phyloP scores from a whole-genome alignment of 2,113 vertebrate genomes.

The Sinocyclocheilus grahami region DNA sequence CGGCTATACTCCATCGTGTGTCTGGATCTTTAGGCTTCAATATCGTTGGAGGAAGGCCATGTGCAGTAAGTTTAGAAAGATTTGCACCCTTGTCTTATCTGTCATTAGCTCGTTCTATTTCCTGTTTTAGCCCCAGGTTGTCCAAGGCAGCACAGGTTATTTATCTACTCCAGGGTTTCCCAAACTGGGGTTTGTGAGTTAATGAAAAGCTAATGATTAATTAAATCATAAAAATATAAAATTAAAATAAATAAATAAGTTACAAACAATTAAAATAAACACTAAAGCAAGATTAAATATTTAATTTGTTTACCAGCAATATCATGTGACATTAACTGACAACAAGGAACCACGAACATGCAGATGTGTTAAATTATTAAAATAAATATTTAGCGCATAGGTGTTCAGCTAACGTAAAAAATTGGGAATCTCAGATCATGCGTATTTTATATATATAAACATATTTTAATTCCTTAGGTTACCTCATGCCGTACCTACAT shows the following conservation, averaged over 20 bases:
- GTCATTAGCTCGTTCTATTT: neutral
- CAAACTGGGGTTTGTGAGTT: neutral
- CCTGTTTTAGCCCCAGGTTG: neutral
- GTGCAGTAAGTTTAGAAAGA: constrained; percentile 83
- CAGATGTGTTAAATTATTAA: neutral
- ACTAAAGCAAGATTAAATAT: neutral
- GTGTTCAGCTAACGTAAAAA: too few relatives aligned
- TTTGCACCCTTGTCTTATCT: neutral
- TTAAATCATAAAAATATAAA: neutral
- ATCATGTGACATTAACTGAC: neutral
- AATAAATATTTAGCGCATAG: neutral
- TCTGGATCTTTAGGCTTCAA: constrained; percentile 97
- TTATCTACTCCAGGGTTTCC: neutral
- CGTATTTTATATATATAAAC: neutral
- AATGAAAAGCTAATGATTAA: neutral
- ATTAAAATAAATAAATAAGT: neutral
- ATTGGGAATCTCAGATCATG: neutral
- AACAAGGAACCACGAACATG: neutral
- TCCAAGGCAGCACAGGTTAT: too few relatives aligned
- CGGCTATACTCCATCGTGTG: constrained; percentile 88
- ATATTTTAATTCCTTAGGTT: too few relatives aligned
- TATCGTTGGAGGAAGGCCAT: constrained; percentile 94
- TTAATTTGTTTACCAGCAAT: neutral
- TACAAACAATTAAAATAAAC: neutral
- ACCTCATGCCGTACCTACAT: neutral